Conservation (phyloP, 2,888 invertebrate species). For the Drosophila koepferae region DNA sequence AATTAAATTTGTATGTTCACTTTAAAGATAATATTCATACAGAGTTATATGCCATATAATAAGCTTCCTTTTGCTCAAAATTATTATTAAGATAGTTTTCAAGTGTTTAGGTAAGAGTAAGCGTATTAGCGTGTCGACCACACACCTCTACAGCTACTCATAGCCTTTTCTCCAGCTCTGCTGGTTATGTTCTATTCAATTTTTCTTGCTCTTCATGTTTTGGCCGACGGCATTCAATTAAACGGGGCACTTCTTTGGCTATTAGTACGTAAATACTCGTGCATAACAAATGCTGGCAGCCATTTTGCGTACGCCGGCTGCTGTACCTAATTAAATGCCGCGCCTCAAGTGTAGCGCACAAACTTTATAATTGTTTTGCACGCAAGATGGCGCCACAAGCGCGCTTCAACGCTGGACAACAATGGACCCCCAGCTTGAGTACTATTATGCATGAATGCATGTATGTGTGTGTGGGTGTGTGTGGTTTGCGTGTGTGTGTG, state of each 20-base stretch:
- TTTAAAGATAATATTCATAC: neutral
- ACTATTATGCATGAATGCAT: constrained; percentile 2
- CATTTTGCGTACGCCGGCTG: constrained; percentile 46
- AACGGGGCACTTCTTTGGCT: constrained; percentile 68
- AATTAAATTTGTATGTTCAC: too few species aligned
- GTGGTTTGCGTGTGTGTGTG: neutral
- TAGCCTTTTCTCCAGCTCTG: neutral
- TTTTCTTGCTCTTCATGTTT: constrained; percentile 20
- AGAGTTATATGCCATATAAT: neutral
- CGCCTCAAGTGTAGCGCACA: constrained; percentile 63
- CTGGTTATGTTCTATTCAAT: constrained; percentile 14
- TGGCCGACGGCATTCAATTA: constrained; percentile 73
- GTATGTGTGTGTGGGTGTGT: neutral
- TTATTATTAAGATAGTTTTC: neutral
- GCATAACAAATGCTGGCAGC: constrained; percentile 61
- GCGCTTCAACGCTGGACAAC: constrained; percentile 39
- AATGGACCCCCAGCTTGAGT: constrained; percentile 41
- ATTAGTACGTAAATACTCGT: constrained; percentile 71
- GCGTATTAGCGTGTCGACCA: neutral
- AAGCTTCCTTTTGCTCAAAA: too few species aligned
- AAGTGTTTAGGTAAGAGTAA: neutral
- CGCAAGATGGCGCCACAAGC: constrained; percentile 73
- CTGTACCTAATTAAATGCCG: constrained; percentile 71
- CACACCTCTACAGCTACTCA: neutral
- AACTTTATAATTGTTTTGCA: constrained; percentile 76